These are phyloP conservation scores for Aldabrachelys gigantea DNA, from an alignment of 2,113 vertebrate genomes.

Conservation along the genomic window DNA sequence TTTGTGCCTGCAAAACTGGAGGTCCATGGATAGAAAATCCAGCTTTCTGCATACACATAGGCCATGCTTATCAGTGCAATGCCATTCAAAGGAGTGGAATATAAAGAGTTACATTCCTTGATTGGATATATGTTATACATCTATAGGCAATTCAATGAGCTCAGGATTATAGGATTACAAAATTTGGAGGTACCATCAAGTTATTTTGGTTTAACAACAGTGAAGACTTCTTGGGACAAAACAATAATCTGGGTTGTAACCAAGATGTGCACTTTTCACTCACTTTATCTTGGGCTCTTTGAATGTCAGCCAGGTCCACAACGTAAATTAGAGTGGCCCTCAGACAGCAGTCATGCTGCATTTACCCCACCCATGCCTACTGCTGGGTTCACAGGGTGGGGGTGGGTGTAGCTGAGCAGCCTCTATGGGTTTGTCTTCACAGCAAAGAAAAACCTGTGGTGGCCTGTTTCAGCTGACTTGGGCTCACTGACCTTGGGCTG, in stretches of 20 bases:
- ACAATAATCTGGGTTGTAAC: not conserved
- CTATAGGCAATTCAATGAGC: not conserved
- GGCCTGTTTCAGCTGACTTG: too few species aligned
- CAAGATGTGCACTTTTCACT: constrained; percentile 50
- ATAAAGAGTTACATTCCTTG: constrained; percentile 65
- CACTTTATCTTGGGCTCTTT: not conserved
- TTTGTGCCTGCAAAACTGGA: constrained; percentile 57
- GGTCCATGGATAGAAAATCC: not conserved
- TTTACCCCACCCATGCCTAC: not conserved
- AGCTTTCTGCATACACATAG: constrained; percentile 14
- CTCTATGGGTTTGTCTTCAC: not conserved
- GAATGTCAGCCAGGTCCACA: not conserved
- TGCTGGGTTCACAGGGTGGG: not conserved
- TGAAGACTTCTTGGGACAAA: not conserved
- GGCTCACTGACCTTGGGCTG: too few species aligned
- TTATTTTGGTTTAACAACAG: not conserved
- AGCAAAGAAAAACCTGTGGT: not conserved
- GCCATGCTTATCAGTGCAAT: not conserved
- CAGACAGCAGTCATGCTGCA: not conserved
- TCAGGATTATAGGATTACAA: rapidly evolving
- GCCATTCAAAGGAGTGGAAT: not conserved
- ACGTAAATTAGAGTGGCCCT: not conserved
- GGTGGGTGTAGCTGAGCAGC: not conserved
- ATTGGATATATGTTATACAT: not conserved
- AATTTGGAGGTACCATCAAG: not conserved